phyloP scores from a whole-genome alignment of 2,797 vertebrate genomes.

The Hapalemur alaotrensis region DNA sequence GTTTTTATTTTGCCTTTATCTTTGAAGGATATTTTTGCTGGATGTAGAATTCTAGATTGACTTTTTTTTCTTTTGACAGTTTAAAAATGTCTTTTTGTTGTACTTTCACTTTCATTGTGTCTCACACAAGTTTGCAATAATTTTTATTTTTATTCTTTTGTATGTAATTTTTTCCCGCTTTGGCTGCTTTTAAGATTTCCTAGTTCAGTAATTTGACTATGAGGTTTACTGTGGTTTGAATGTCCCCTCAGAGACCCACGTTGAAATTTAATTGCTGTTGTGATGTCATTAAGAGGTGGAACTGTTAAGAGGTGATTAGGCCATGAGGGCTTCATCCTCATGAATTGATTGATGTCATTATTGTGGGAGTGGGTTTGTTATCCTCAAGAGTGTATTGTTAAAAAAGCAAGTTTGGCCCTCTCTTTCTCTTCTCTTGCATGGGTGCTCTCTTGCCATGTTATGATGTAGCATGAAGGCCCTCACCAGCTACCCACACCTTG shows the following conservation, averaged over 20 bases:
- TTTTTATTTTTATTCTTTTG: neutral
- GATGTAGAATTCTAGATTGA: neutral
- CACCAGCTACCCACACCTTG: neutral
- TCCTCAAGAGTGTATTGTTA: neutral
- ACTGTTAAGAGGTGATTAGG: neutral
- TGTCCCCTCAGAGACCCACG: neutral
- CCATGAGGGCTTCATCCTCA: neutral
- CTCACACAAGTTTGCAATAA: neutral
- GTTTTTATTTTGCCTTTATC: neutral
- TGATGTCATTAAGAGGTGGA: neutral
- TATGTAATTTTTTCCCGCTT: neutral
- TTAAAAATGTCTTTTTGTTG: neutral
- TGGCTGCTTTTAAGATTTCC: neutral
- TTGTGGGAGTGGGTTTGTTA: neutral
- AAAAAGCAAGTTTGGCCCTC: neutral
- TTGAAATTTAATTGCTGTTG: neutral
- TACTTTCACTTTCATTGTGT: neutral
- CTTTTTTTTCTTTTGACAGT: neutral
- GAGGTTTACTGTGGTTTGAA: neutral
- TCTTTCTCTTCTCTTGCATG: neutral
- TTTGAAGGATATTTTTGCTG: constrained; percentile 47
- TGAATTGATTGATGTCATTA: neutral
- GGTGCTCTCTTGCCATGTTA: no score
- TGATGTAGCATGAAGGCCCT: neutral
- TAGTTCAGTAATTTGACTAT: neutral